Percentiles rank a stretch among this genome's conserved stretches.
Conservation (phyloP, 2,113 vertebrate species). For the Rhinoptilus africanus region DNA sequence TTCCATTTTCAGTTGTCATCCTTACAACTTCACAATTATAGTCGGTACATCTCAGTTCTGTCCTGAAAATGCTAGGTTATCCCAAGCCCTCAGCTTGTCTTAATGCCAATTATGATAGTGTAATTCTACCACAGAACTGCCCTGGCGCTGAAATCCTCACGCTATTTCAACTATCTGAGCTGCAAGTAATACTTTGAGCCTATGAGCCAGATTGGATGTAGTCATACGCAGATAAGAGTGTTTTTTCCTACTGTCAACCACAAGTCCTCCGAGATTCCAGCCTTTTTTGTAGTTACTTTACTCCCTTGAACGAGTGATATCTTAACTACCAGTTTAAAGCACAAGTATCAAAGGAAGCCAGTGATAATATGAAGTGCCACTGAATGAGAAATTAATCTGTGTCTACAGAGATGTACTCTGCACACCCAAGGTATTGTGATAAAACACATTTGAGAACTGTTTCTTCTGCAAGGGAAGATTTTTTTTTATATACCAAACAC, state of each 20-base stretch:
- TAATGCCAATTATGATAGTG: neutral
- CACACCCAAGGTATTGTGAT: neutral
- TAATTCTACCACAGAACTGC: neutral
- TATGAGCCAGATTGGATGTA: neutral
- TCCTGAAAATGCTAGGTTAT: neutral
- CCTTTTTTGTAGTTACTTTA: conserved; percentile 3
- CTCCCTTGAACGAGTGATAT: neutral
- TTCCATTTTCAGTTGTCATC: neutral
- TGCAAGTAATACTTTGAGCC: neutral
- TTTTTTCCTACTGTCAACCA: conserved; percentile 7
- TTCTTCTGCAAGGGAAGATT: neutral
- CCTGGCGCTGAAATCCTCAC: neutral
- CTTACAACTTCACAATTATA: neutral
- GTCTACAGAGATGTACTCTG: neutral
- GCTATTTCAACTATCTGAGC: neutral
- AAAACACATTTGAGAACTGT: conserved; percentile 16
- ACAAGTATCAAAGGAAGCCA: conserved; percentile 26
- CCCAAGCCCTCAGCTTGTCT: neutral
- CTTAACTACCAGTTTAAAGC: conserved; percentile 41
- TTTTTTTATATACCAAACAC: neutral
- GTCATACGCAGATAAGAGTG: neutral
- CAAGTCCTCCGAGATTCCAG: neutral
- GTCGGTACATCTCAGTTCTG: neutral
- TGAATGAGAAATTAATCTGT: conserved; percentile 38
- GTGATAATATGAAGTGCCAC: conserved; percentile 2